Percentiles rank a stretch among this genome's conserved stretches.
Evolutionary conservation across 53 echinoderm and acorn worm species (phyloP).

Genomic region (Antedon mediterranea): DNA sequence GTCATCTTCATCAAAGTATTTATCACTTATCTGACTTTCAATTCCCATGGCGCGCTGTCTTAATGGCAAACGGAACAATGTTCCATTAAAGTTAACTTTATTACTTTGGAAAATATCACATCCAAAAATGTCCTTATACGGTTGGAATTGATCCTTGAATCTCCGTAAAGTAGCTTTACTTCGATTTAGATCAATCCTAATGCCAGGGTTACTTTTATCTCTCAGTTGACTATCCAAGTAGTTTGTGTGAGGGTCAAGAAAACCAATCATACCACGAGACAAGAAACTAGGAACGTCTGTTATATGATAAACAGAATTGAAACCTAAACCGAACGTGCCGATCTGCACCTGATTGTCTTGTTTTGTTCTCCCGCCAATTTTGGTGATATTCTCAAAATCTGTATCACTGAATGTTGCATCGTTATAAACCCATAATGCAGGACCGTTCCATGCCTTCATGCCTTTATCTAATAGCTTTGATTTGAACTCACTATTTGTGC

Average conservation of each 20-base stretch:
- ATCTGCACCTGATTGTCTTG: constrained; percentile 48
- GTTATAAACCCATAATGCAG: constrained; percentile 83
- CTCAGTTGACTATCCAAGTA: constrained; percentile 39
- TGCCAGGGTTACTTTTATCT: constrained; percentile 36
- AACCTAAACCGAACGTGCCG: constrained; percentile 80
- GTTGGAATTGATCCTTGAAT: constrained; percentile 73
- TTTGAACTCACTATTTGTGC: constrained; percentile 29
- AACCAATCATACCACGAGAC: constrained; percentile 46
- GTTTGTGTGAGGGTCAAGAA: constrained; percentile 62
- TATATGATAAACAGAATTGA: constrained; percentile 82
- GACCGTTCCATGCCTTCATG: constrained; percentile 68
- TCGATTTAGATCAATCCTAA: constrained; percentile 40
- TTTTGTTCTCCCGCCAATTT: constrained; percentile 64
- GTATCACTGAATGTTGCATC: constrained; percentile 45
- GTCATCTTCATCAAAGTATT: constrained; percentile 29
- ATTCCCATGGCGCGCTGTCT: constrained; percentile 28
- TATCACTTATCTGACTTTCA: constrained; percentile 22
- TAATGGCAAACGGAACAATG: constrained; percentile 75
- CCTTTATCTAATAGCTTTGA: constrained; percentile 31
- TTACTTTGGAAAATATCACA: constrained; percentile 14
- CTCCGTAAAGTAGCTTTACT: constrained; percentile 21
- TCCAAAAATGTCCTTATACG: constrained; percentile 68
- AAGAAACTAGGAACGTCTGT: constrained; percentile 89
- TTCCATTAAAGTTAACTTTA: constrained; percentile 17
- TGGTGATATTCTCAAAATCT: constrained; percentile 69